phyloP scores from a whole-genome alignment of 1,140 invertebrate species.

The Leptestheria dahalacensis region DNA sequence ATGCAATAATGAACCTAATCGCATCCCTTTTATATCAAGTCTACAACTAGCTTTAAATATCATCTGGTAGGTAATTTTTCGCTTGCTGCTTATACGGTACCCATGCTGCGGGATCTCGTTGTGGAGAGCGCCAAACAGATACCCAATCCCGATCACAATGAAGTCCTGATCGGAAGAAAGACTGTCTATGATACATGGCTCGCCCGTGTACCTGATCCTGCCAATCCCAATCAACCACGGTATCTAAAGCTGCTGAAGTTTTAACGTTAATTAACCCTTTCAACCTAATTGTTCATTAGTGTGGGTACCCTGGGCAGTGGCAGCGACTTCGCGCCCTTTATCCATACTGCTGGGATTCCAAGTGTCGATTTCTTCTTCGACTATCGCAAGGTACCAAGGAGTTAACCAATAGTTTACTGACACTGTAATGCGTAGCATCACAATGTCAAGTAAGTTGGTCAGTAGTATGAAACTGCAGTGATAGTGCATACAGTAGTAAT shows the following conservation, averaged over 20 bases:
- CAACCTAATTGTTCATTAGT: not conserved
- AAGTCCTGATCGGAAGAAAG: slow-evolving; percentile 13
- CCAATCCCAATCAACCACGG: not conserved
- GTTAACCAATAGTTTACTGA: too few relatives aligned
- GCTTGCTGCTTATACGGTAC: slow-evolving; percentile 23
- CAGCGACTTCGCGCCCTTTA: slow-evolving; percentile 23
- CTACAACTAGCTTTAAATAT: not conserved
- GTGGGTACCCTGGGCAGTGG: slow-evolving; percentile 20
- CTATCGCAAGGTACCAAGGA: slow-evolving; percentile 17
- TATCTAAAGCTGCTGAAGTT: too few relatives aligned
- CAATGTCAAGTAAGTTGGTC: too few relatives aligned
- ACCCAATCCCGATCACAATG: slow-evolving; percentile 16
- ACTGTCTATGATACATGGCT: slow-evolving; percentile 21
- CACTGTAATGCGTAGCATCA: too few relatives aligned
- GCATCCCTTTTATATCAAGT: not conserved
- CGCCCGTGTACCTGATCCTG: slow-evolving; percentile 4
- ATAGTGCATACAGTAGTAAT: too few relatives aligned
- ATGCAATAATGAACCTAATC: not conserved
- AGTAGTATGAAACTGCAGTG: too few relatives aligned
- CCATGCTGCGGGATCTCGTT: slow-evolving; percentile 23
- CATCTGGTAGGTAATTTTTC: not conserved
- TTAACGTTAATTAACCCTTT: too few relatives aligned
- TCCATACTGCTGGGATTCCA: slow-evolving; percentile 23
- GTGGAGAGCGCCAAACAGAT: slow-evolving; percentile 25
- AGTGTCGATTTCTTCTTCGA: slow-evolving; percentile 22